phyloP scores from a whole-genome alignment of 2,888 invertebrate genomes.

The Thumatha senex region DNA sequence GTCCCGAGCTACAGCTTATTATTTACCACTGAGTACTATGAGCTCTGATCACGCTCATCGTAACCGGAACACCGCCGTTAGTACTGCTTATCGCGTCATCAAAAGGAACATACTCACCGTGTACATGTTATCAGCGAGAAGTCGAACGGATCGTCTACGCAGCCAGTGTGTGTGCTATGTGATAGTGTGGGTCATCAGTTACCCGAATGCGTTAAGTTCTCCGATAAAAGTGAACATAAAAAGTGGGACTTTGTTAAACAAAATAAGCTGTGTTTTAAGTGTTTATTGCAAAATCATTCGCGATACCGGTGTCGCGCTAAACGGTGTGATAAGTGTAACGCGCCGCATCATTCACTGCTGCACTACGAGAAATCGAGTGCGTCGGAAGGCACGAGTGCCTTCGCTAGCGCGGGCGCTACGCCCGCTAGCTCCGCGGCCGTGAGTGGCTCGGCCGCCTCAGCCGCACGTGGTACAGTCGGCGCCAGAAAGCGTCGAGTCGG shows the following conservation, averaged over 20 bases:
- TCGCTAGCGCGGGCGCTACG: not conserved
- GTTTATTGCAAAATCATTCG: not conserved
- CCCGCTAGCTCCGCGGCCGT: no score
- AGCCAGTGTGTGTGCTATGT: not conserved
- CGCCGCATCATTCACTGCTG: not conserved
- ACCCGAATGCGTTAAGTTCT: not conserved
- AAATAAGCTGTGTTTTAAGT: slow-evolving; percentile 1
- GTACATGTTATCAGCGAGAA: no score
- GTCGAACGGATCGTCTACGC: no score
- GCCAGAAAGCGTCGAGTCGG: not conserved
- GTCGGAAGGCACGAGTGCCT: no score
- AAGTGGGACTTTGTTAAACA: not conserved
- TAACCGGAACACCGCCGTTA: no score
- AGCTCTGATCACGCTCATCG: no score
- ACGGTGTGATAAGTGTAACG: not conserved
- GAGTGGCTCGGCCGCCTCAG: not conserved
- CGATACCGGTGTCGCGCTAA: not conserved
- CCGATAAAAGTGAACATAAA: not conserved
- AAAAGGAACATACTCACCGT: no score
- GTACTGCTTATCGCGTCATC: no score
- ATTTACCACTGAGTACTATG: no score
- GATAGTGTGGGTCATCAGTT: not conserved
- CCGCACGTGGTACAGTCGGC: not conserved
- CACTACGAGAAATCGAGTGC: not conserved
- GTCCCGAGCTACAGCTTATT: no score